phyloP scores from a whole-genome alignment of 2,888 invertebrate genomes.

The Beris chalybata region DNA sequence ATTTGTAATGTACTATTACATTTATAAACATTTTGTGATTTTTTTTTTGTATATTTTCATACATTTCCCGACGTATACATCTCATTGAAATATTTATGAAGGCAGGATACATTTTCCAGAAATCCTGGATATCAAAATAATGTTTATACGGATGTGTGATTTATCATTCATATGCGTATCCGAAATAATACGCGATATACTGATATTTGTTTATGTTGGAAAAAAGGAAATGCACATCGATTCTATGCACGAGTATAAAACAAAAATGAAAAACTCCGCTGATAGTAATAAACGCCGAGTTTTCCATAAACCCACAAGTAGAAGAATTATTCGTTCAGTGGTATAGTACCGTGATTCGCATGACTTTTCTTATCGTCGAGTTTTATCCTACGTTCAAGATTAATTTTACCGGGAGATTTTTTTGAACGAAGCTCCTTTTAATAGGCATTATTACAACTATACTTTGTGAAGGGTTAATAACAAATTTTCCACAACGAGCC shows the following conservation, averaged over 20 bases:
- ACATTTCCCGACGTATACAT: constrained; percentile 32
- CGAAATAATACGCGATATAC: background rate
- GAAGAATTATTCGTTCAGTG: too few species aligned
- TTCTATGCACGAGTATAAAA: background rate
- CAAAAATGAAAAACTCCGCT: constrained; percentile 24
- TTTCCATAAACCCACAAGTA: too few species aligned
- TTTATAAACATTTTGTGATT: background rate
- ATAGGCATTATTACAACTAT: too few species aligned
- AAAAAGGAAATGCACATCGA: background rate
- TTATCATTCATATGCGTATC: constrained; percentile 5
- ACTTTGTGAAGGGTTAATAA: too few species aligned
- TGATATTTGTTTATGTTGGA: background rate
- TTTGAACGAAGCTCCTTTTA: background rate
- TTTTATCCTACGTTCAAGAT: background rate
- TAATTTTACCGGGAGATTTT: background rate
- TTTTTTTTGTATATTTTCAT: constrained; percentile 22
- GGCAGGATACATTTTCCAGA: constrained; percentile 29
- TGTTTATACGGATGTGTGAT: constrained; percentile 24
- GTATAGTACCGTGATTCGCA: too few species aligned
- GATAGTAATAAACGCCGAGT: constrained; percentile 9
- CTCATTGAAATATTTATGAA: constrained; percentile 38
- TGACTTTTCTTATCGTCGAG: too few species aligned
- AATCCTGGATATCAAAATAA: constrained; percentile 15
- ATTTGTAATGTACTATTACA: background rate
- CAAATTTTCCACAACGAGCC: too few species aligned